A percentile compares a stretch with the other conserved stretches of the same genome.
phyloP scores from a whole-genome alignment of 1,140 invertebrate species.

The Drosophila paulistorum region DNA sequence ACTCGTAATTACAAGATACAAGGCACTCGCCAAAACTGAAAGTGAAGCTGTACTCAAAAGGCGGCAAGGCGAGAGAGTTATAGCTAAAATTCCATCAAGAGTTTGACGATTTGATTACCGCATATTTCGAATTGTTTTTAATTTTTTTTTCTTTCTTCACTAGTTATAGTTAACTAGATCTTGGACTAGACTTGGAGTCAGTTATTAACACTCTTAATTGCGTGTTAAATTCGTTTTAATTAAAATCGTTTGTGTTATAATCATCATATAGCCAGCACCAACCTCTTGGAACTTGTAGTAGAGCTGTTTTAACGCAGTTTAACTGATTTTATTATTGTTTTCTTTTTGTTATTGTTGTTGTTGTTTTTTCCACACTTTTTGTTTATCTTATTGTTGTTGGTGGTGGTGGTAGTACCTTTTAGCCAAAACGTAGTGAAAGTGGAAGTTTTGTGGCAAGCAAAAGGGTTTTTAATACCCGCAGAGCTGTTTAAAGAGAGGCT shows the following conservation, averaged over 20 bases:
- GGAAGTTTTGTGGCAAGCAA: conserved; percentile 55
- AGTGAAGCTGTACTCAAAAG: conserved; percentile 47
- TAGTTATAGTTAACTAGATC: conserved; percentile 34
- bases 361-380: conserved; percentile 48
- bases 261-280: conserved; percentile 21
- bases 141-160: conserved; percentile 21
- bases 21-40: conserved; percentile 35
- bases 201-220: conserved; percentile 68
- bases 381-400: conserved; percentile 41
- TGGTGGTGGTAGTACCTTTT: conserved; percentile 6
- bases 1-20: conserved; percentile 48
- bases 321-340: conserved; percentile 61
- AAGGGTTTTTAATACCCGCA: conserved; percentile 53
- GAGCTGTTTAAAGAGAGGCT: conserved; percentile 39
- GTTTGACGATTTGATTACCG: conserved; percentile 39
- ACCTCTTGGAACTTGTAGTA: conserved; percentile 34
- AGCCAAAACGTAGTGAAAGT: conserved; percentile 64
- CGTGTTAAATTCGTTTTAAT: conserved; percentile 77
- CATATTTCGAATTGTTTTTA: conserved; percentile 28
- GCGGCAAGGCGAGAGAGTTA: conserved; percentile 12
- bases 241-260: conserved; percentile 69
- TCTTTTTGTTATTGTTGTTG: conserved; percentile 46
- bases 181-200: background rate
- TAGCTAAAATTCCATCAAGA: conserved; percentile 27
- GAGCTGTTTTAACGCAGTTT: conserved; percentile 58